Evolutionary conservation across 1,140 invertebrate species (phyloP), one percentile per base, ranked within the genome.

Genomic region (Danaus melanippus): DNA sequence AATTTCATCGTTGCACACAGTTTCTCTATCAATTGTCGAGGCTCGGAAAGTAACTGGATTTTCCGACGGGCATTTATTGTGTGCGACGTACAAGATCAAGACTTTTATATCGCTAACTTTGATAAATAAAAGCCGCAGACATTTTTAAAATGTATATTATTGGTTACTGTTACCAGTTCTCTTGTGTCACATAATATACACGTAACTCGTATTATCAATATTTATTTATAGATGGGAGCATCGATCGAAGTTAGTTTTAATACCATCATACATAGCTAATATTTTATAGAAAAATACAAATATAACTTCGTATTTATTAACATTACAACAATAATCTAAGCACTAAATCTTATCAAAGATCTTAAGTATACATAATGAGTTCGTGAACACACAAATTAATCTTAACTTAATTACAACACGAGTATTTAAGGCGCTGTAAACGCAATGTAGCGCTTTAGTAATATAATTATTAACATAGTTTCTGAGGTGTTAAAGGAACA

Each of bases 1-100:
- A 86, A 86, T 86, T 86, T 86, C 79, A 86, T 86, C 84, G 81
- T 83, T 86, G 84, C 81, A 84, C 81, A 84, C 84, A 83, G 81
- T 84, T 84, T 82, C 81, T 84, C 79, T 82, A 84, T 84, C 84
- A 86, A 86, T 81, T 82, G 83, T 79, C 75, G 78, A 76, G 79
- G 72, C 77, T 79, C 72, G 76, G 65, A 74, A 66, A 74, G 79
- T 86, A 86, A 86, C 79, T 82, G 77, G 84, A 86, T 86, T 86
- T 78, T 64, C 69, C 67, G 69, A 66, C 74, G 71, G 79, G 75
- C 81, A 79, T 84, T 86, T 86, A 84, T 84, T 86, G 80, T 82
- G 74, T 76, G 71, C 70, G 74, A 76, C 72, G 69, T 71, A 78
- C 73, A 74, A 79, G 76, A 78, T 71, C 71, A 71, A 71, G 76